phyloP scores from a whole-genome alignment of 2,888 invertebrate genomes.

The Tiliacea aurago region DNA sequence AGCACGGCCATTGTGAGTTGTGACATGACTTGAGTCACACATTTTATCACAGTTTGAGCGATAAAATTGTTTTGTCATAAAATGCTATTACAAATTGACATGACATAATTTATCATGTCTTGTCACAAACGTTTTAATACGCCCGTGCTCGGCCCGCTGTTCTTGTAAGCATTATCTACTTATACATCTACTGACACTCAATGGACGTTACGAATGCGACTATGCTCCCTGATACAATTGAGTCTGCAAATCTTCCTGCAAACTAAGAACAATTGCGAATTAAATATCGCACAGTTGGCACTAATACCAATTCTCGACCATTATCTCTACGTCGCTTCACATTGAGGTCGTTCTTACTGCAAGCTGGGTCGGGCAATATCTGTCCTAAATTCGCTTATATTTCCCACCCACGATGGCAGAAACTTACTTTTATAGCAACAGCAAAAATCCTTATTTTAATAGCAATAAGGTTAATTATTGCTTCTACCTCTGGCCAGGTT shows the following conservation, averaged over 20 bases:
- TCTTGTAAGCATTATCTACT: neutral
- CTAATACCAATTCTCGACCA: slow-evolving; percentile 61
- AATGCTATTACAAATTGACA: too few species aligned
- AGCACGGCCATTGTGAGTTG: too few species aligned
- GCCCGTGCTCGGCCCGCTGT: too few species aligned
- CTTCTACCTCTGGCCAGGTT: slow-evolving; percentile 12
- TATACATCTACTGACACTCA: neutral
- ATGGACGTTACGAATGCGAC: neutral
- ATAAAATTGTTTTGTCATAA: too few species aligned
- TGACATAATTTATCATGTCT: too few species aligned
- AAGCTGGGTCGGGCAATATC: slow-evolving; percentile 72
- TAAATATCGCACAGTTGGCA: slow-evolving; percentile 45
- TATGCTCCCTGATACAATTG: neutral
- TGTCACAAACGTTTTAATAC: too few species aligned
- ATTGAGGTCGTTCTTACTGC: slow-evolving; percentile 75
- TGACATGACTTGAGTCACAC: too few species aligned
- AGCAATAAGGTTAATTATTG: slow-evolving; percentile 47
- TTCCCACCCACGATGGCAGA: slow-evolving; percentile 66
- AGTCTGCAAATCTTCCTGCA: too few species aligned
- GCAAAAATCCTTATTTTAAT: slow-evolving; percentile 34
- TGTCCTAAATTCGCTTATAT: slow-evolving; percentile 72
- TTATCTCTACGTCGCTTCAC: slow-evolving; percentile 68
- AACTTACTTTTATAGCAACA: slow-evolving; percentile 27
- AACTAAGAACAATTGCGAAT: slow-evolving; percentile 23
- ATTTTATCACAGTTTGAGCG: too few species aligned